These are phyloP conservation scores for Merodon equestris DNA, from an alignment of 2,888 invertebrate species.

Conservation along the genomic window DNA sequence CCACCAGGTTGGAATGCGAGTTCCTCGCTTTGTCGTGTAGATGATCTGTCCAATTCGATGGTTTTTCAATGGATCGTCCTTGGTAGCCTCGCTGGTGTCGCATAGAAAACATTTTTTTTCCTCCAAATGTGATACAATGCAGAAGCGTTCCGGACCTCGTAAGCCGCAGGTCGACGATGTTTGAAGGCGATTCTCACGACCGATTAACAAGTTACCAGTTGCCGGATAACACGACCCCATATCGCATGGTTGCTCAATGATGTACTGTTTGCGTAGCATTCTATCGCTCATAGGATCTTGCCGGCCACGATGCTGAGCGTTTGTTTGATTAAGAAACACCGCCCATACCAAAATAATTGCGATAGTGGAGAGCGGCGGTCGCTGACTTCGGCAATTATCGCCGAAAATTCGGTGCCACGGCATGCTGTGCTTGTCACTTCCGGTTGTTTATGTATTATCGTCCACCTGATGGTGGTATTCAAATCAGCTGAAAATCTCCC, in stretches of 20 bases:
- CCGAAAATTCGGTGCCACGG: conserved; percentile 62
- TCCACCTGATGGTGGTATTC: not conserved
- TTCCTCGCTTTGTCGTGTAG: conserved; percentile 86
- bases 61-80: conserved; percentile 85
- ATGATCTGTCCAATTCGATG: conserved; percentile 96
- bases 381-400: conserved; percentile 47
- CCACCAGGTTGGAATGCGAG: conserved; percentile 94
- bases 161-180: conserved; percentile 98
- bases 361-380: conserved; percentile 63
- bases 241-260: conserved; percentile 89
- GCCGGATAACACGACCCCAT: conserved; percentile 98
- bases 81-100: conserved; percentile 87
- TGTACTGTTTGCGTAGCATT: conserved; percentile 72
- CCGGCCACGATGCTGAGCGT: conserved; percentile 72
- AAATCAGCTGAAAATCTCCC: not conserved
- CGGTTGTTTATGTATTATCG: conserved; percentile 59
- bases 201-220: conserved; percentile 98
- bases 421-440: conserved; percentile 56
- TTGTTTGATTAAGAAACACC: conserved; percentile 50
- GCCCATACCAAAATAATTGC: conserved; percentile 48
- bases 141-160: conserved; percentile 89
- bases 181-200: conserved; percentile 91
- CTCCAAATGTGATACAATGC: conserved; percentile 97
- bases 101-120: conserved; percentile 99
- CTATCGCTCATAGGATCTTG: conserved; percentile 75